Evolutionary conservation across 2,888 invertebrate species (phyloP), one percentile per base, ranked within the genome.

Genomic region (Aleiodes testaceus): DNA sequence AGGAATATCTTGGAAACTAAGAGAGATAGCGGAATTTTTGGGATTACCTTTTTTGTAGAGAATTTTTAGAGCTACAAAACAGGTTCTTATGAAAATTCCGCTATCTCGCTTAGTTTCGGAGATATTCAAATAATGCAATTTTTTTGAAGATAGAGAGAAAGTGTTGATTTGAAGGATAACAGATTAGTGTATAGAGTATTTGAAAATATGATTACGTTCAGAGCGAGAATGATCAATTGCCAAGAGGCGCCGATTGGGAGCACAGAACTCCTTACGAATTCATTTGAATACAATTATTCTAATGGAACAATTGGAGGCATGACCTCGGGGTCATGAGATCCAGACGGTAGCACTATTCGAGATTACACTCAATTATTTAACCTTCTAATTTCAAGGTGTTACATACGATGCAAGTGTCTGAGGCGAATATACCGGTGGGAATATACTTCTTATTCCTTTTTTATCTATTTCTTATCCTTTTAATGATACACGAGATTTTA

Each of bases 241-340:
- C 20, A 47, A 42, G 44, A 12, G 20, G 30, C 50, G 63, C 61
- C 59, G 47, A 71, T 65, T 42, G 20, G 14, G 64, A 45, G 18
- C 49, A n/a, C 11, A 49, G 55, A 74, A 53, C 64, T 68, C 55
- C 70, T 72, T 55, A 68, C 72, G 69, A 70, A 73, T 76, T 72
- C 75, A 79, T 79, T 76, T 63, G 75, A 78, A 79, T 79, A 74
- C 74, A 81, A 81, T 82, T 79, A 81, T 80, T 74, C 78, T 75
- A 78, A 83, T 82, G 78, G 77, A 81, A 77, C 74, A 77, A 81
- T 82, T 79, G 78, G 75, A 71, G 75, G 76, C 76, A 77, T 75
- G 78, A 80, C 79, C 78, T 77, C 47, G 67, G 66, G 81, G 82
- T 80, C 82, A 81, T 79, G 79, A 78, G 83, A 82, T 72, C 76